Evolutionary conservation across 2,113 vertebrate species (phyloP).

Genomic region (Spea bombifrons): DNA sequence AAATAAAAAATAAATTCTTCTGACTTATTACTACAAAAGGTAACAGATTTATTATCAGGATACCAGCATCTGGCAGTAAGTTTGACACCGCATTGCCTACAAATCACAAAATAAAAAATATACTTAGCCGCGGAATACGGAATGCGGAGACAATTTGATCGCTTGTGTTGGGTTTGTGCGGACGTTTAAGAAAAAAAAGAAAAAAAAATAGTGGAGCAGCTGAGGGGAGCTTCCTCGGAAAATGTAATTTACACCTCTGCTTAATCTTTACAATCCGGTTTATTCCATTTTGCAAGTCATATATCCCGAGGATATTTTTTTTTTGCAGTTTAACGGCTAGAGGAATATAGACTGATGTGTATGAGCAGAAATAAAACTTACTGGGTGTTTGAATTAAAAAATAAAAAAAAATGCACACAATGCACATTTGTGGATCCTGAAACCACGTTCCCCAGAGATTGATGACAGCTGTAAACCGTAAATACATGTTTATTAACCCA

Average conservation of each 20-base stretch:
- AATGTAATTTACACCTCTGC: constrained; percentile 15
- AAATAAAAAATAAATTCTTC: constrained; percentile 30
- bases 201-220: not conserved
- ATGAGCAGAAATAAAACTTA: not conserved
- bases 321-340: not conserved
- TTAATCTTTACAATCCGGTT: constrained; percentile 10
- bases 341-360: not conserved
- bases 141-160: constrained; percentile 6
- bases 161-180: not conserved
- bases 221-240: not conserved
- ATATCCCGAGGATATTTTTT: not conserved
- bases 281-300: not conserved
- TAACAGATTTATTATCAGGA: constrained; percentile 19
- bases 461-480: no score
- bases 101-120: constrained; percentile 23
- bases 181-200: not conserved
- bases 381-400: not conserved
- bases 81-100: constrained; percentile 10
- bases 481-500: no score
- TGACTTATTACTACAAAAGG: constrained; percentile 34
- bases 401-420: no score
- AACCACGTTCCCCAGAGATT: no score
- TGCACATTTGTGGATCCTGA: no score
- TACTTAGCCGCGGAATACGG: constrained; percentile 3
- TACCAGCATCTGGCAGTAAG: constrained; percentile 12